phyloP scores from a whole-genome alignment of 1,140 invertebrate genomes.

The Drosophila sturtevanti region DNA sequence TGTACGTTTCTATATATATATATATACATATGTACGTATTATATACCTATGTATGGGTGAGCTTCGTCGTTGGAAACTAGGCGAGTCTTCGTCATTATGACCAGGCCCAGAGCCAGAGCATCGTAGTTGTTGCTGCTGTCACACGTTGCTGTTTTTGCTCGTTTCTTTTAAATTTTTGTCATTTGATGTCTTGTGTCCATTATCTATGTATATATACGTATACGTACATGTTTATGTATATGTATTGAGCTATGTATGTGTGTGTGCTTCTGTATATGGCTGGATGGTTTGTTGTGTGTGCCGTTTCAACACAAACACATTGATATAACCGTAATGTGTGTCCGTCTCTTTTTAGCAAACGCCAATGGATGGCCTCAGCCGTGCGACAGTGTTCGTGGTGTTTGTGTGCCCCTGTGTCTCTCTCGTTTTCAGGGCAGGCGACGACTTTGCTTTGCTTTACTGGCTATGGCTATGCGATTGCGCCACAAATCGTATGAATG shows the following conservation, averaged over 20 bases:
- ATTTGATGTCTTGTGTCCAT: constrained; percentile 70
- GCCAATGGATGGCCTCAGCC: constrained; percentile 43
- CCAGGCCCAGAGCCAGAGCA: constrained; percentile 21
- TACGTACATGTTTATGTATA: not conserved
- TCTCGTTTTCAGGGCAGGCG: constrained; percentile 10
- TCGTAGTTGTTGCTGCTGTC: constrained; percentile 40
- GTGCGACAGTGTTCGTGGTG: constrained; percentile 33
- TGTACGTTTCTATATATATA: no score
- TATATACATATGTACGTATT: constrained; percentile 4
- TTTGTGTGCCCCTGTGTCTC: constrained; percentile 31
- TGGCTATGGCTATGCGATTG: constrained; percentile 62
- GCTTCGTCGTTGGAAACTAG: constrained; percentile 41
- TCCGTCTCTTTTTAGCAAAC: constrained; percentile 62
- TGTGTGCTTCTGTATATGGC: not conserved
- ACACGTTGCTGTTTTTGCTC: constrained; percentile 45
- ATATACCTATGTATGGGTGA: constrained; percentile 8
- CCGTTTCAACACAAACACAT: constrained; percentile 9
- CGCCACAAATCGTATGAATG: constrained; percentile 54
- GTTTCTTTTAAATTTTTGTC: constrained; percentile 72
- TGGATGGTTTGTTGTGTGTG: not conserved
- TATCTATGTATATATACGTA: not conserved
- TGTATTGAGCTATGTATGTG: not conserved
- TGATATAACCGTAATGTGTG: constrained; percentile 38
- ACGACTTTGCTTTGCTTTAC: constrained; percentile 18
- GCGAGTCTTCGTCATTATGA: constrained; percentile 31